These are phyloP conservation scores for Callipepla squamata DNA, from an alignment of 2,113 vertebrate genomes.

Conservation along the genomic window DNA sequence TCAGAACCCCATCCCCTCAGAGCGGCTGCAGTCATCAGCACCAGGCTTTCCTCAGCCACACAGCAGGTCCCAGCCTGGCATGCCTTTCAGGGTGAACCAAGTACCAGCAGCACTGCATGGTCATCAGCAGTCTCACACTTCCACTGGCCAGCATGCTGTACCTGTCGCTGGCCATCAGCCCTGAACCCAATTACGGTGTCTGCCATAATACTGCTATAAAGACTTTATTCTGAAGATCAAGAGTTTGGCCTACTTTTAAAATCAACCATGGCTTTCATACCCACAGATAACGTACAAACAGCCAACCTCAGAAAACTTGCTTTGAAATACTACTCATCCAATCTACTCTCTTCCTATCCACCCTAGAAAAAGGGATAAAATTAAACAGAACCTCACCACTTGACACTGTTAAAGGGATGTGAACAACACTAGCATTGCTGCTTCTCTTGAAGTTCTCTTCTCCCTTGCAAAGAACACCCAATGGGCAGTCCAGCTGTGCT, in stretches of 20 bases:
- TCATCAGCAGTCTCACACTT: background rate
- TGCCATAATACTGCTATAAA: background rate
- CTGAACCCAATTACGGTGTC: background rate
- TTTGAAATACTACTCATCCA: background rate
- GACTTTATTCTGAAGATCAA: background rate
- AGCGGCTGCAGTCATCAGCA: background rate
- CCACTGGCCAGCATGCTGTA: background rate
- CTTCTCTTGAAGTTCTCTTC: background rate
- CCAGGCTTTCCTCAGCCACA: background rate
- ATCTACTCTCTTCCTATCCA: background rate
- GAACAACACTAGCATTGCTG: background rate
- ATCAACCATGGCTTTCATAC: background rate
- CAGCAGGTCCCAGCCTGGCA: background rate
- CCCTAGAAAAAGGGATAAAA: background rate
- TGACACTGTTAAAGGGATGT: background rate
- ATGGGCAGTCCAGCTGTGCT: background rate
- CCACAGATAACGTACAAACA: background rate
- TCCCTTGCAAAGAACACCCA: background rate
- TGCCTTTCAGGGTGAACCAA: background rate
- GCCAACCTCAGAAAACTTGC: background rate
- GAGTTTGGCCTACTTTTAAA: background rate
- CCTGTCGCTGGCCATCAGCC: background rate
- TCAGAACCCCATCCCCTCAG: rapidly evolving
- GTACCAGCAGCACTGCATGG: background rate
- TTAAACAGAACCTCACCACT: background rate